phyloP scores from a whole-genome alignment of 2,888 invertebrate genomes.

The Meiosimyza decipiens region DNA sequence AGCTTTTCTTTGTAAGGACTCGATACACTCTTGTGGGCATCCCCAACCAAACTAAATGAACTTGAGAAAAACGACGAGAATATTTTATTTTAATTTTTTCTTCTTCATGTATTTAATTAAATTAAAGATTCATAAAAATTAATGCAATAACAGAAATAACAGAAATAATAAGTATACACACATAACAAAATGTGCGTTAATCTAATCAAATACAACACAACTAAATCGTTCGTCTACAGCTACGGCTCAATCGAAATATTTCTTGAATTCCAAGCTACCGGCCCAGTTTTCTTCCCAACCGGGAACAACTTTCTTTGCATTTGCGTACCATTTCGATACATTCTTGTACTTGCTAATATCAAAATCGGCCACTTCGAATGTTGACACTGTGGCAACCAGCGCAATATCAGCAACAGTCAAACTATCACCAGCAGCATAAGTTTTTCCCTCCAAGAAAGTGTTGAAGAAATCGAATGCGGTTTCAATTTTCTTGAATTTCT shows the following conservation, averaged over 20 bases:
- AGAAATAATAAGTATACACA: background rate
- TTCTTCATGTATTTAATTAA: background rate
- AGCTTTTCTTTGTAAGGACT: too few relatives aligned
- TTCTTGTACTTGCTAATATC: conserved; percentile 78
- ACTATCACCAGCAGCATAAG: conserved; percentile 77
- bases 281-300: conserved; percentile 73
- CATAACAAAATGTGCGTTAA: too few relatives aligned
- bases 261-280: conserved; percentile 70
- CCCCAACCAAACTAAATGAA: too few relatives aligned
- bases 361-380: conserved; percentile 74
- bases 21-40: too few relatives aligned
- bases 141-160: background rate
- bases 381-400: conserved; percentile 76
- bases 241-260: conserved; percentile 52
- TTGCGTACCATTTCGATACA: conserved; percentile 73
- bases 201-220: too few relatives aligned
- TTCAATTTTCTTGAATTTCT: conserved; percentile 76
- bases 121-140: background rate
- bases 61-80: too few relatives aligned
- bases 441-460: conserved; percentile 75
- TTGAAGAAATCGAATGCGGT: conserved; percentile 77
- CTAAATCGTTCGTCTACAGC: too few relatives aligned
- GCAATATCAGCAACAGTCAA: conserved; percentile 84
- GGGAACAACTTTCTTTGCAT: conserved; percentile 70
- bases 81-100: too few relatives aligned